Evolutionary conservation across 2,888 invertebrate genomes (phyloP).

Genomic region (Arrhopalites spinosus): DNA sequence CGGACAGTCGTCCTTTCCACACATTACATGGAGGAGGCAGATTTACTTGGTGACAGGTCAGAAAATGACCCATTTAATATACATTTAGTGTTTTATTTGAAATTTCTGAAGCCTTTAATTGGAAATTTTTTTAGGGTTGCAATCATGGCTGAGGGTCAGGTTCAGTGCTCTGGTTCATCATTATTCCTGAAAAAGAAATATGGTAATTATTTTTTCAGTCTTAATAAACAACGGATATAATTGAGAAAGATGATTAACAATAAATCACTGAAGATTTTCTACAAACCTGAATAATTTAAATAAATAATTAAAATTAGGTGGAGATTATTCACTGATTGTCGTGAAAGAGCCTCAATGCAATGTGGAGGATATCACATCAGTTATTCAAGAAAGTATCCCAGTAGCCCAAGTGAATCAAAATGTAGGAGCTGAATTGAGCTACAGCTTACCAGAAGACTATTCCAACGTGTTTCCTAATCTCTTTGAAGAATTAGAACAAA

Average conservation of each 20-base stretch:
- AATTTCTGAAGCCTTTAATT: too few relatives aligned
- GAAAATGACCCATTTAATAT: too few relatives aligned
- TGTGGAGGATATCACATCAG: slow-evolving; percentile 63
- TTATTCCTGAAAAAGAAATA: slow-evolving; percentile 75
- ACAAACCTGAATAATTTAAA: too few relatives aligned
- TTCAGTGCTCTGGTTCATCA: slow-evolving; percentile 80
- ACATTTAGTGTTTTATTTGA: too few relatives aligned
- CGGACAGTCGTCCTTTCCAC: slow-evolving; percentile 87
- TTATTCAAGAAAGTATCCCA: slow-evolving; percentile 70
- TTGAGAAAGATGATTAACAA: too few relatives aligned
- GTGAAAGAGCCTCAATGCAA: slow-evolving; percentile 64
- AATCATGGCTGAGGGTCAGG: slow-evolving; percentile 75
- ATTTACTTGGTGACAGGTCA: slow-evolving; percentile 82
- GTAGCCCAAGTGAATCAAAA: slow-evolving; percentile 70
- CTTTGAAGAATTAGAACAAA: slow-evolving; percentile 70
- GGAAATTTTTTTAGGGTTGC: slow-evolving; percentile 67
- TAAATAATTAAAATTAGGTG: too few relatives aligned
- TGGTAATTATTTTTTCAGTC: too few relatives aligned
- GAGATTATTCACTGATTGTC: slow-evolving; percentile 79
- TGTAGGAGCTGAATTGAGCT: slow-evolving; percentile 77
- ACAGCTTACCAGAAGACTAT: slow-evolving; percentile 69
- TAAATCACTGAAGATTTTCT: too few relatives aligned
- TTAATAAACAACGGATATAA: too few relatives aligned
- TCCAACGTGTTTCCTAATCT: slow-evolving; percentile 70
- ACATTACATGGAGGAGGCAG: slow-evolving; percentile 95